phyloP scores from a whole-genome alignment of 2,113 vertebrate genomes.

The Myxocyprinus asiaticus region DNA sequence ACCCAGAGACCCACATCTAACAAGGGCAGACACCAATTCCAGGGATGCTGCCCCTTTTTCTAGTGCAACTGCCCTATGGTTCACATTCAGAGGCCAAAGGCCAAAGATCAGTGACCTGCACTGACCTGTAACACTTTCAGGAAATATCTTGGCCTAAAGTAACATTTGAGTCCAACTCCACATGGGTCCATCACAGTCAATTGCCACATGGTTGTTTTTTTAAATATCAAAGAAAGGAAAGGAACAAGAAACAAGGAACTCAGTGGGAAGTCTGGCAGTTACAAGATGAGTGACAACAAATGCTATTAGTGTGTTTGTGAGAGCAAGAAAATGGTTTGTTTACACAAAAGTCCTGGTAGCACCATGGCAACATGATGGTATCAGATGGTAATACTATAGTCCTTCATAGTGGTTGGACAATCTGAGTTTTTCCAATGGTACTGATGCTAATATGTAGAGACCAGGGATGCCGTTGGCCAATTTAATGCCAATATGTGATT shows the following conservation, averaged over 20 bases:
- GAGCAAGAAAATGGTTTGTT: too few relatives aligned
- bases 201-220: slow-evolving; percentile 33
- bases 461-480: too few relatives aligned
- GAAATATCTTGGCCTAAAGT: slow-evolving; percentile 37
- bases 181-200: slow-evolving; percentile 33
- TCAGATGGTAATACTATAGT: too few relatives aligned
- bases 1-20: slow-evolving; percentile 41
- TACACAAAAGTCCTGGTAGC: too few relatives aligned
- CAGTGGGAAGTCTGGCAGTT: neutral
- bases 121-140: slow-evolving; percentile 64
- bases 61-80: slow-evolving; percentile 58
- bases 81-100: slow-evolving; percentile 60
- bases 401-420: too few relatives aligned
- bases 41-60: slow-evolving; percentile 48
- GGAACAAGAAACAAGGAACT: neutral
- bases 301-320: too few relatives aligned
- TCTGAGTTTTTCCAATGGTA: too few relatives aligned
- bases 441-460: too few relatives aligned
- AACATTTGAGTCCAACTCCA: slow-evolving; percentile 5
- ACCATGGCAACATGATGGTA: too few relatives aligned
- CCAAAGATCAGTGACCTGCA: slow-evolving; percentile 58
- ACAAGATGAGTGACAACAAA: too few relatives aligned
- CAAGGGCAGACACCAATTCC: slow-evolving; percentile 41
- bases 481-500: too few relatives aligned
- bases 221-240: slow-evolving; percentile 34